These are phyloP conservation scores for Umimayanthus chanpuru DNA, from an alignment of 92 coral and sea anemone species.

Conservation along the genomic window DNA sequence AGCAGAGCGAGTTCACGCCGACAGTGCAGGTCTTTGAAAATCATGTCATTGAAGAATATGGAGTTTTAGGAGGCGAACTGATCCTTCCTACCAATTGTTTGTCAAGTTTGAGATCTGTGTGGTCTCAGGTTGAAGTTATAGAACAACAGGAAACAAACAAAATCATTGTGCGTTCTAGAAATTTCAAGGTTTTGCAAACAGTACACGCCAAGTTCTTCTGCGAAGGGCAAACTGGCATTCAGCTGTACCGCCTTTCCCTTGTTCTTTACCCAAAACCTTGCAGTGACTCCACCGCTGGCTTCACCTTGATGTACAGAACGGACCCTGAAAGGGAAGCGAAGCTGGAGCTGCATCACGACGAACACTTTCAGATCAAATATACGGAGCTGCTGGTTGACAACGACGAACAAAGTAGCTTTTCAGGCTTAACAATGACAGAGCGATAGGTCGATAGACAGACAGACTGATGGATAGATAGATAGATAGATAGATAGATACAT, in stretches of 20 bases:
- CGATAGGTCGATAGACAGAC: background rate
- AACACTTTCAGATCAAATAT: conserved; percentile 20
- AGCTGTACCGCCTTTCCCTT: conserved; percentile 9
- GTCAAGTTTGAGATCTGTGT: background rate
- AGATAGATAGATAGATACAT: too few relatives aligned
- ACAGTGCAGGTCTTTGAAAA: conserved; percentile 23
- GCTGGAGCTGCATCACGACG: conserved; percentile 23
- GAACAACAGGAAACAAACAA: background rate
- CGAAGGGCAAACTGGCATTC: background rate
- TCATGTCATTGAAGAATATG: background rate
- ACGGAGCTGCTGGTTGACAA: background rate
- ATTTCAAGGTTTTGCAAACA: background rate
- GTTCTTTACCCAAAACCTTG: background rate
- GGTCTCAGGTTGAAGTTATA: background rate
- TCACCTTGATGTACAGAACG: conserved; percentile 1
- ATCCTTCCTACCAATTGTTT: background rate
- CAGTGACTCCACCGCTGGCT: background rate
- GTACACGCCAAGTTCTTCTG: background rate
- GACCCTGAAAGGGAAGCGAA: background rate
- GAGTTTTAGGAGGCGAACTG: conserved; percentile 3
- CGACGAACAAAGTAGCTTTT: background rate
- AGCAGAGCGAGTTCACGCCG: conserved; percentile 8
- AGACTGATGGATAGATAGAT: background rate
- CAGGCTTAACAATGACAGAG: background rate
- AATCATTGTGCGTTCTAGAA: conserved; percentile 5